Conservation (phyloP, 2,888 invertebrate species). For the Apamea anceps region DNA sequence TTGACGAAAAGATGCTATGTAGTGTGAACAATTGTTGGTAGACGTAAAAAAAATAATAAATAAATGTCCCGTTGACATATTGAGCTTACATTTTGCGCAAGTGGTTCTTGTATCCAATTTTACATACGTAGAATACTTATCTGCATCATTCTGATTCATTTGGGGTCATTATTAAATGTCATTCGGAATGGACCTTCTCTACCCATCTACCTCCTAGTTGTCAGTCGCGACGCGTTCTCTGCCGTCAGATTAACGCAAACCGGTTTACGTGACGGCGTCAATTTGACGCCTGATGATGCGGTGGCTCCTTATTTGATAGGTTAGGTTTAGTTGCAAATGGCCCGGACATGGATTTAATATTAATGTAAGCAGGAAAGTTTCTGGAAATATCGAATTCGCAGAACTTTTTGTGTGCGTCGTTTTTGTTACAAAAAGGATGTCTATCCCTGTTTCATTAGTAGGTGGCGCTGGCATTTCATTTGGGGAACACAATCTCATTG, state of each 20-base stretch:
- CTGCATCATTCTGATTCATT: neutral
- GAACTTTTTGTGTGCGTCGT: constrained; percentile 33
- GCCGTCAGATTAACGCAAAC: constrained; percentile 66
- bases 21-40: no score
- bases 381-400: constrained; percentile 47
- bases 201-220: neutral
- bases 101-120: no score
- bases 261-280: constrained; percentile 67
- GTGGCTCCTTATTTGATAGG: constrained; percentile 63
- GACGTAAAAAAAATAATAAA: no score
- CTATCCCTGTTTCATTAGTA: constrained; percentile 28
- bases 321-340: constrained; percentile 60
- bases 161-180: neutral
- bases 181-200: constrained; percentile 11
- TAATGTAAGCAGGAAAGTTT: constrained; percentile 51
- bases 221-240: constrained; percentile 54
- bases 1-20: neutral
- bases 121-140: neutral
- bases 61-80: neutral
- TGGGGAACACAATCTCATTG: constrained; percentile 10
- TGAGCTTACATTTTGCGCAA: neutral
- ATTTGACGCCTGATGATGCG: constrained; percentile 66
- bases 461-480: constrained; percentile 43
- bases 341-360: constrained; percentile 46
- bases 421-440: constrained; percentile 21